Percentiles rank a stretch among this genome's conserved stretches.
Conservation (phyloP, 2,888 invertebrate genomes). For the Mythimna loreyi region DNA sequence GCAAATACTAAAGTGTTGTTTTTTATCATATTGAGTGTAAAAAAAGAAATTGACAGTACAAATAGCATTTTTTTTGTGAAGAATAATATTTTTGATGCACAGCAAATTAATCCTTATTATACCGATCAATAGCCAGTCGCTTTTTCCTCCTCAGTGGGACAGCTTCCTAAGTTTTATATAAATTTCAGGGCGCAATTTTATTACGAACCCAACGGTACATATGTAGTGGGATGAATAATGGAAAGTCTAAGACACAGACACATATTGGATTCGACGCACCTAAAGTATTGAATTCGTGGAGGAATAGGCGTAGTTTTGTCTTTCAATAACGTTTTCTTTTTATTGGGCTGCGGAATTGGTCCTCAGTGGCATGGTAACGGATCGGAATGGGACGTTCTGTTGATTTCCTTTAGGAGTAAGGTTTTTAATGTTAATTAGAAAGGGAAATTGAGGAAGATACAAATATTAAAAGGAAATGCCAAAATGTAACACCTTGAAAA, state of each 20-base stretch:
- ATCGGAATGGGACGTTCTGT: constrained; percentile 39
- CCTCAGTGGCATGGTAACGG: constrained; percentile 25
- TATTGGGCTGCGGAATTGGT: constrained; percentile 50
- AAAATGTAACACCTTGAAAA: no score
- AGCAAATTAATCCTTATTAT: no score
- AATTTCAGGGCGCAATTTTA: constrained; percentile 69
- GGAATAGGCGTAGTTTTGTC: constrained; percentile 63
- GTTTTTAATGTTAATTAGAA: constrained; percentile 1
- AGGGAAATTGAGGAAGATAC: no score
- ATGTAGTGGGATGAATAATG: constrained; percentile 82
- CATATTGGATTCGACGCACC: constrained; percentile 76
- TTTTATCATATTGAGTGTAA: no score
- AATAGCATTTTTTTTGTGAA: no score
- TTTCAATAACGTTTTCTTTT: constrained; percentile 62
- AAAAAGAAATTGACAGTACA: no score
- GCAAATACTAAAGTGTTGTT: no score
- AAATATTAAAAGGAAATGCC: no score
- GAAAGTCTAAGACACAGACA: constrained; percentile 73
- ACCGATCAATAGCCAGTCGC: background rate
- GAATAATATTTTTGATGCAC: no score
- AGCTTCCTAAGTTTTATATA: constrained; percentile 65
- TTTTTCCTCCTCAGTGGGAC: constrained; percentile 1
- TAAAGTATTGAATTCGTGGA: constrained; percentile 63
- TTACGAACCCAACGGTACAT: constrained; percentile 64
- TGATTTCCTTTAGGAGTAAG: constrained; percentile 32